Evolutionary conservation across 1,140 invertebrate species (phyloP).

Genomic region (Philaenus spumarius): DNA sequence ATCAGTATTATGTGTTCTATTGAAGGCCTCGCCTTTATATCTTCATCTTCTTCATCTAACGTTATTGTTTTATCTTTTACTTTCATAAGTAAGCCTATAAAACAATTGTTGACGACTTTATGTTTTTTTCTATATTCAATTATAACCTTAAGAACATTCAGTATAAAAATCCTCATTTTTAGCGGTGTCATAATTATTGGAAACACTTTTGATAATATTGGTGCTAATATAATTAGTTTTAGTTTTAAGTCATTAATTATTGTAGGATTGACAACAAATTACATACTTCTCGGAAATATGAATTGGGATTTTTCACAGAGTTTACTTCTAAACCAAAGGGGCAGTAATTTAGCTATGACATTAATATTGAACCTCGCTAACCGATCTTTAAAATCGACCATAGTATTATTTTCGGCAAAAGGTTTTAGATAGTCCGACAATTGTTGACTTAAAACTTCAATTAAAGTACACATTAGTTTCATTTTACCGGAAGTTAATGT

Average conservation of each 20-base stretch:
- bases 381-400: slow-evolving; percentile 12
- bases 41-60: neutral
- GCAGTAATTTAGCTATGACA: slow-evolving; percentile 43
- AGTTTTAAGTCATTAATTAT: neutral
- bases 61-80: slow-evolving; percentile 36
- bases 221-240: neutral
- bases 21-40: too few relatives aligned
- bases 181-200: neutral
- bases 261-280: neutral
- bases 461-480: slow-evolving; percentile 48
- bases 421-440: slow-evolving; percentile 6
- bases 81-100: slow-evolving; percentile 47
- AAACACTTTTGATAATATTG: neutral
- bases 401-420: neutral
- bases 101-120: slow-evolving; percentile 45
- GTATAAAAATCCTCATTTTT: slow-evolving; percentile 36
- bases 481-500: slow-evolving; percentile 56
- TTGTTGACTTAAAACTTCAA: slow-evolving; percentile 37
- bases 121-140: slow-evolving; percentile 45
- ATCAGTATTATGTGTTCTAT: too few relatives aligned
- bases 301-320: slow-evolving; percentile 34
- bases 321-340: slow-evolving; percentile 39
- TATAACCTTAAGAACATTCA: slow-evolving; percentile 45
- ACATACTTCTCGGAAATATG: slow-evolving; percentile 33
- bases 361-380: slow-evolving; percentile 31